phyloP scores from a whole-genome alignment of 2,113 vertebrate species.

The Gnathonemus longibarbis region DNA sequence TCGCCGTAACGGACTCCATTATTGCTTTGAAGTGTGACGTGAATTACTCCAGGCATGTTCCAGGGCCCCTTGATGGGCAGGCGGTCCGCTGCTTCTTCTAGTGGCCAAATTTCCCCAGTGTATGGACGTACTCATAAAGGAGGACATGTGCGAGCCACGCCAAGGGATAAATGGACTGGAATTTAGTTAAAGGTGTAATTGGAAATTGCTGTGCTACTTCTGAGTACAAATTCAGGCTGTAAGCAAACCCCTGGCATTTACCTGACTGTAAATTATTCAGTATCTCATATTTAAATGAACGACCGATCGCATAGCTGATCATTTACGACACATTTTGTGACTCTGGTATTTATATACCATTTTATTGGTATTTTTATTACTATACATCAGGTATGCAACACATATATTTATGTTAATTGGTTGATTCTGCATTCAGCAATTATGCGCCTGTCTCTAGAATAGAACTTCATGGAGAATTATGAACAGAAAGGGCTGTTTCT shows the following conservation, averaged over 20 bases:
- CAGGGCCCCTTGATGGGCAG: neutral
- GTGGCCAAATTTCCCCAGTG: constrained; percentile 13
- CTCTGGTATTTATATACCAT: neutral
- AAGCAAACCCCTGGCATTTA: neutral
- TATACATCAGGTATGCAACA: neutral
- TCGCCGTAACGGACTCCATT: constrained; percentile 11
- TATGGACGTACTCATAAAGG: neutral
- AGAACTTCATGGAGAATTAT: constrained; percentile 21
- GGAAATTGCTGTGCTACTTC: neutral
- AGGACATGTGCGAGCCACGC: too few species aligned
- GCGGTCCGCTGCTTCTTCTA: neutral
- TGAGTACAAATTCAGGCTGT: neutral
- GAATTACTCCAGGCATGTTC: constrained; percentile 7
- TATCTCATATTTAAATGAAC: neutral
- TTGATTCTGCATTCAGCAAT: neutral
- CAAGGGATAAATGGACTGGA: neutral
- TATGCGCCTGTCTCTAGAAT: neutral
- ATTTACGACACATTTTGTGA: constrained; percentile 3
- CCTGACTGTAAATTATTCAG: neutral
- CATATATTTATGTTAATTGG: neutral
- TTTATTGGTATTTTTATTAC: constrained; percentile 1
- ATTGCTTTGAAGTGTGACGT: constrained; percentile 13
- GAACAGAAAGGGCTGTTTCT: neutral
- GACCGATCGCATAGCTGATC: neutral
- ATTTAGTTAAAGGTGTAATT: neutral